Evolutionary conservation across 2,113 vertebrate genomes (phyloP).

Genomic region (Podilymbus podiceps): DNA sequence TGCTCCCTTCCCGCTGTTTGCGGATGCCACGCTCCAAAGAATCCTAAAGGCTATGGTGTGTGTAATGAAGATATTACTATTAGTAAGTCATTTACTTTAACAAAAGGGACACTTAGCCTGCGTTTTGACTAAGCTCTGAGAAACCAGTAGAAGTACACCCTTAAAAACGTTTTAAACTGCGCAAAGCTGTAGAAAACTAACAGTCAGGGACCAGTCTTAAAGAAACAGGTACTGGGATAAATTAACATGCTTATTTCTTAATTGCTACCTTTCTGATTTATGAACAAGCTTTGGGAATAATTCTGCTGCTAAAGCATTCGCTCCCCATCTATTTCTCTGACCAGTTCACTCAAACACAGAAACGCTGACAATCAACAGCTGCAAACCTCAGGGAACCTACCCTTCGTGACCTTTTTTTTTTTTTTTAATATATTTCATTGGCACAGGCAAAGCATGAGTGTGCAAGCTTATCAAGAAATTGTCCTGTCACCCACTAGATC

Average conservation of each 20-base stretch:
- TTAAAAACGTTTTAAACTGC: not conserved
- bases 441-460: not conserved
- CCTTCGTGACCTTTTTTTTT: accelerated
- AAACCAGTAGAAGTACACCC: not conserved
- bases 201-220: not conserved
- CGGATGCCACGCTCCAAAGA: not conserved
- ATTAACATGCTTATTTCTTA: not conserved
- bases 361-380: not conserved
- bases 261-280: not conserved
- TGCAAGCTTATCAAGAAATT: not conserved
- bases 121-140: not conserved
- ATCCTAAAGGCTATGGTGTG: not conserved
- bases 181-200: not conserved
- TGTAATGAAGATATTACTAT: too few relatives aligned
- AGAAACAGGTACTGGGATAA: not conserved
- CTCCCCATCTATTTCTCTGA: not conserved
- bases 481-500: not conserved
- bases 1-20: not conserved
- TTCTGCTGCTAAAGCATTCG: not conserved
- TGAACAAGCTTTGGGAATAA: not conserved
- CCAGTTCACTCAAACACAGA: not conserved
- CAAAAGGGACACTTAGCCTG: not conserved
- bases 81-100: not conserved
- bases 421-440: accelerated
- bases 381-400: not conserved